A percentile compares a stretch with the other conserved stretches of the same genome.
Conservation (phyloP, 2,888 invertebrate genomes). For the Fragum sueziense region DNA sequence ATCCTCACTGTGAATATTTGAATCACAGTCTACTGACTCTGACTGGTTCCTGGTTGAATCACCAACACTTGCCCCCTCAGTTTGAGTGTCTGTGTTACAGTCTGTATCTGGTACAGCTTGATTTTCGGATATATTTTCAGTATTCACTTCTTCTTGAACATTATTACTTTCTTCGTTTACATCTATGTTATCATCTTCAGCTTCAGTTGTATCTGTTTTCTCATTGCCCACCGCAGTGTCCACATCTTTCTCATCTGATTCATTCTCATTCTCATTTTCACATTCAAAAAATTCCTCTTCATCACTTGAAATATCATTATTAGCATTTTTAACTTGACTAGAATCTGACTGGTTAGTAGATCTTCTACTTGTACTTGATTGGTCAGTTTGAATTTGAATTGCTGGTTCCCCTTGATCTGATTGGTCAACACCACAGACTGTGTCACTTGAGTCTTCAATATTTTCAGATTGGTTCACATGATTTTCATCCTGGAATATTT, state of each 20-base stretch:
- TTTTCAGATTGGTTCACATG: constrained; percentile 24
- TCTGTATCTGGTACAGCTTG: constrained; percentile 45
- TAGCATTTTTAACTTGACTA: constrained; percentile 4
- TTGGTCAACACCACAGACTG: neutral
- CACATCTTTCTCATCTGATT: constrained; percentile 47
- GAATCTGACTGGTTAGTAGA: neutral
- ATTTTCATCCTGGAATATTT: constrained; percentile 14
- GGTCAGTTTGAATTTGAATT: neutral
- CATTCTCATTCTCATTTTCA: constrained; percentile 62
- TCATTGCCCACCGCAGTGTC: constrained; percentile 33
- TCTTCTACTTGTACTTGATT: neutral
- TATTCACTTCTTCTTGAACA: neutral
- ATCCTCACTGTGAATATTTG: neutral
- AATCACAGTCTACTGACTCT: constrained; percentile 2
- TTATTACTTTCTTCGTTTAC: too few species aligned
- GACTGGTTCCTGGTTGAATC: constrained; percentile 3
- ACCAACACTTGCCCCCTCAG: constrained; percentile 4
- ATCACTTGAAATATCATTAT: constrained; percentile 53
- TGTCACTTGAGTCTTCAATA: neutral
- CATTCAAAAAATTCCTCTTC: constrained; percentile 82
- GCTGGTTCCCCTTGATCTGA: neutral
- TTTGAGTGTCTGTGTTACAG: constrained; percentile 23
- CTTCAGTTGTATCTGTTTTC: constrained; percentile 36
- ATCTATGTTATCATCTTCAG: constrained; percentile 23
- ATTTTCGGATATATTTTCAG: constrained; percentile 3